These are phyloP conservation scores for Rattus rattus DNA, from an alignment of 2,113 vertebrate genomes.

Conservation along the genomic window DNA sequence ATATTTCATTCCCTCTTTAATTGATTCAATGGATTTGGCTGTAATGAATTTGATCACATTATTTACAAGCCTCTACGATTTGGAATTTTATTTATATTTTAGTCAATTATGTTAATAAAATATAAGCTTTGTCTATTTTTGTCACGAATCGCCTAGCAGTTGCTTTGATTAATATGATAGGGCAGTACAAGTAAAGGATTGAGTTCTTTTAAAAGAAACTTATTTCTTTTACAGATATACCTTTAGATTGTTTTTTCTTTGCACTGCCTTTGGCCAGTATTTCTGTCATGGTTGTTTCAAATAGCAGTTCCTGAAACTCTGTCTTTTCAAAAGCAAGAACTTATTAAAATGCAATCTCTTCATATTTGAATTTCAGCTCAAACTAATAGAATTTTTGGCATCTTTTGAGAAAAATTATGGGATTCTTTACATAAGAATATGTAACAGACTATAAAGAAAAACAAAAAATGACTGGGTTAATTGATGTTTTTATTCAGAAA, in stretches of 20 bases:
- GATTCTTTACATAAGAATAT: background rate
- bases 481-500: constrained; percentile 37
- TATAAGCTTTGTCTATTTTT: background rate
- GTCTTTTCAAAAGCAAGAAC: background rate
- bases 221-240: background rate
- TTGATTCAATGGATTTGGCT: background rate
- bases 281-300: constrained; percentile 14
- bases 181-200: background rate
- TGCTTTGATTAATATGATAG: background rate
- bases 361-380: constrained; percentile 49
- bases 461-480: constrained; percentile 12
- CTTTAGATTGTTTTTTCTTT: background rate
- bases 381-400: background rate
- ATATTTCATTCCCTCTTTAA: constrained; percentile 2
- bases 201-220: background rate
- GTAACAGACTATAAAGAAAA: constrained; percentile 11
- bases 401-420: constrained; percentile 12
- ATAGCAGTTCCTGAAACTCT: background rate
- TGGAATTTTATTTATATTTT: constrained; percentile 16
- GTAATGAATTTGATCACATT: background rate
- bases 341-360: background rate
- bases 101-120: background rate
- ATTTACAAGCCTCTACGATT: background rate
- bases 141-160: background rate
- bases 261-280: background rate